Evolutionary conservation across 2,797 vertebrate genomes (phyloP), one percentile per base, ranked within the genome.

Genomic region (Oreortyx pictus): DNA sequence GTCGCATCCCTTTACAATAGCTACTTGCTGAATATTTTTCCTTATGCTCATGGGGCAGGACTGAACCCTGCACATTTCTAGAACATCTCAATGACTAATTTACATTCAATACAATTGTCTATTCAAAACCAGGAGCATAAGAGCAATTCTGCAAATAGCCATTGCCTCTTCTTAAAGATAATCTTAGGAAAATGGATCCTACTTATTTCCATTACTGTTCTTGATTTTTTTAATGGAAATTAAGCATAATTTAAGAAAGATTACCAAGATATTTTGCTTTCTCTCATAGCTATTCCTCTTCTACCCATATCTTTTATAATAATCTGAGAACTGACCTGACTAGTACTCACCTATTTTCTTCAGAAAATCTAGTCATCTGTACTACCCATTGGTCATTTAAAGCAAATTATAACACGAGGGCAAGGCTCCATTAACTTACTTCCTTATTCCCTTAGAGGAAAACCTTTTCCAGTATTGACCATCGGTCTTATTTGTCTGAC

Each of bases 401-500:
- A 82, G 72, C 10, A 92, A 91, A 90, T 57, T 54, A 89, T 65
- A 65, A 67, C 33, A 72, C 0, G 1, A 75, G 25, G 77, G 37
- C 7, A 79, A 79, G 52, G 13, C 9, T 39, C 49, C 66, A 49
- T 37, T 73, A 59, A 72, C 60, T 81, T 61, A 8, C 81, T 86
- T 76, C 76, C 74, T 47, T 77, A 47, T 43, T 78, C 89, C 86
- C 90, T 29, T 31, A 4, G 37, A 94, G 88, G 44, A 68, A 87
- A 66, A 80, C 15, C n/a, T 50, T 92, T 94, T 80, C 79, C 73
- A 89, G 76, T 60, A 62, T 6, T 94, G 87, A 88, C 92, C 93
- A 77, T 73, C 86, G 91, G 90, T 81, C 94, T 85, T 96, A 96
- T 97, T 96, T 83, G 83, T 94, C 86, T 96, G 95, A 95, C 87